Percentiles rank a stretch among this genome's conserved stretches.
Evolutionary conservation across 2,797 vertebrate species (phyloP).

Genomic region (Hyperoplus immaculatus): DNA sequence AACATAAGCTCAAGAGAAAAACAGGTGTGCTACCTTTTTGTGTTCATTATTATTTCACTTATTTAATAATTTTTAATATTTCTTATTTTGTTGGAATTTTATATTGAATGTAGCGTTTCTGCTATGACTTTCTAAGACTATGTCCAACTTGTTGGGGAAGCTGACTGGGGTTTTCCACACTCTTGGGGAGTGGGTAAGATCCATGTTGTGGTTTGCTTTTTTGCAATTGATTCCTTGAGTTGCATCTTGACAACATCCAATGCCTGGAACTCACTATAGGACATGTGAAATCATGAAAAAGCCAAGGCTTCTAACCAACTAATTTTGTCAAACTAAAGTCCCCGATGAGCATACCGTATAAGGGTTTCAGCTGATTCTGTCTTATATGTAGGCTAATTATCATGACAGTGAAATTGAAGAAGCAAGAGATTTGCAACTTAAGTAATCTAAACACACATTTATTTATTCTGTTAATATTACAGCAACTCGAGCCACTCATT

Average conservation of each 20-base stretch:
- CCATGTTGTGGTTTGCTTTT: conserved; percentile 20
- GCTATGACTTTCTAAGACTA: conserved; percentile 59
- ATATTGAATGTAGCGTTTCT: conserved; percentile 21
- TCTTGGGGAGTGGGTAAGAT: conserved; percentile 82
- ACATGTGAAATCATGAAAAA: neutral
- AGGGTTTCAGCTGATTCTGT: neutral
- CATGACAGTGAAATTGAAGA: neutral
- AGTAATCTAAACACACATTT: neutral
- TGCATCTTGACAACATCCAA: conserved; percentile 21
- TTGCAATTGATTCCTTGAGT: neutral
- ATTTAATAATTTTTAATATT: neutral
- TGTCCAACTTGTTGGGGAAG: conserved; percentile 74
- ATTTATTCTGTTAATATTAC: neutral
- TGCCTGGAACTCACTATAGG: neutral
- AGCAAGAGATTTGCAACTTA: neutral
- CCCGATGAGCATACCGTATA: neutral
- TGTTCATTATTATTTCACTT: neutral
- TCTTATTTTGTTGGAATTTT: neutral
- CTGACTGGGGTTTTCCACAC: conserved; percentile 79
- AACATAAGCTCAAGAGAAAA: conserved; percentile 65
- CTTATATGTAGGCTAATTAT: neutral
- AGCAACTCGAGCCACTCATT: neutral
- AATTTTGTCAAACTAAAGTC: neutral
- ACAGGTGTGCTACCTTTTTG: conserved; percentile 60
- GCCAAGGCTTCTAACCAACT: neutral